Conservation (phyloP, 2,888 invertebrate genomes). For the Ditylenchus weischeri region DNA sequence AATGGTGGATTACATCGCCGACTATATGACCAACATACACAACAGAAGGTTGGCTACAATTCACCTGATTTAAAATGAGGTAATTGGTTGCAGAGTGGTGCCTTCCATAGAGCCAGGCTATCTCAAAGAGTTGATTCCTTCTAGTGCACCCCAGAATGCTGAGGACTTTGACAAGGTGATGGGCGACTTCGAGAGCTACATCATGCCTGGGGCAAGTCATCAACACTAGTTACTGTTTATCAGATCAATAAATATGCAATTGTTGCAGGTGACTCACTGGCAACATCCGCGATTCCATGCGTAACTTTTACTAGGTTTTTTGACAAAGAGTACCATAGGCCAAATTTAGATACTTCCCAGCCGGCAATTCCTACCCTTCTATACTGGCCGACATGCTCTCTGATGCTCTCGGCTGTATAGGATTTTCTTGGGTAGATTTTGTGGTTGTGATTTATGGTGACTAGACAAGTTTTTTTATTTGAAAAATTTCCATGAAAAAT, state of each 20-base stretch:
- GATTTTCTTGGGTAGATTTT: slow-evolving; percentile 86
- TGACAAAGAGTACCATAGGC: no score
- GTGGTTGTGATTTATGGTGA: no score
- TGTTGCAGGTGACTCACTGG: slow-evolving; percentile 81
- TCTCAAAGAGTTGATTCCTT: slow-evolving; percentile 74
- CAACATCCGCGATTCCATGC: slow-evolving; percentile 98
- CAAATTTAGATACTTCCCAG: slow-evolving; percentile 73
- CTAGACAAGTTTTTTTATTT: no score
- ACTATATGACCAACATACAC: slow-evolving; percentile 80
- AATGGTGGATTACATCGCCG: slow-evolving; percentile 82
- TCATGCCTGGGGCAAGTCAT: slow-evolving; percentile 82
- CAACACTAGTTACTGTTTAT: background rate
- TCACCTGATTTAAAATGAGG: no score
- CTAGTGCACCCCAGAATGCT: slow-evolving; percentile 76
- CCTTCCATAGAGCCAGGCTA: slow-evolving; percentile 85
- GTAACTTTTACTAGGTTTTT: slow-evolving; percentile 59
- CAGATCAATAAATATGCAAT: background rate
- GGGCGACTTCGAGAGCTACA: slow-evolving; percentile 78
- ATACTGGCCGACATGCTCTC: slow-evolving; percentile 95
- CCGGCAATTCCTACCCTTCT: slow-evolving; percentile 93
- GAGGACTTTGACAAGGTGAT: slow-evolving; percentile 84
- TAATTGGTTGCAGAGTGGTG: slow-evolving; percentile 65
- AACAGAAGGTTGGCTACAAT: slow-evolving; percentile 66
- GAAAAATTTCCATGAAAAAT: no score
- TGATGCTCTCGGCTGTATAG: slow-evolving; percentile 91